Conservation (phyloP, 2,797 vertebrate species). For the Distichodus sexfasciatus region DNA sequence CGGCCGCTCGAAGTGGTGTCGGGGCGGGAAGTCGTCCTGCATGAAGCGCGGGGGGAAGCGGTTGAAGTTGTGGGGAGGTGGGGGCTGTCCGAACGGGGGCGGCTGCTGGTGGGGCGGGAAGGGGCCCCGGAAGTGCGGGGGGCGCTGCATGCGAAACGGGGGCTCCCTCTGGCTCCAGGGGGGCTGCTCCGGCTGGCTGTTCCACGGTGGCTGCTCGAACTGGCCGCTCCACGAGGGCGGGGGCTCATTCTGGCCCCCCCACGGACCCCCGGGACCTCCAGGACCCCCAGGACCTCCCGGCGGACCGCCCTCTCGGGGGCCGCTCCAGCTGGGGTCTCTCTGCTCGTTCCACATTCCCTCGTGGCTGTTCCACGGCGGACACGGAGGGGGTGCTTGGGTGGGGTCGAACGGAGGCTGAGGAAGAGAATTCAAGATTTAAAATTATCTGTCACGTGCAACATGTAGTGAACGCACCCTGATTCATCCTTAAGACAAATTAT, state of each 20-base stretch:
- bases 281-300: conserved; percentile 83
- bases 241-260: conserved; percentile 87
- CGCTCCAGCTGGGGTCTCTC: conserved; percentile 90
- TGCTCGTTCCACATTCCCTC: conserved; percentile 96
- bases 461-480: too few relatives aligned
- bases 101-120: conserved; percentile 97
- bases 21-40: conserved; percentile 95
- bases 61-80: conserved; percentile 88
- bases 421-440: not conserved
- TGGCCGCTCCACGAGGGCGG: conserved; percentile 88
- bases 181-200: conserved; percentile 90
- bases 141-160: conserved; percentile 93
- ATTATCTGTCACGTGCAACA: too few relatives aligned
- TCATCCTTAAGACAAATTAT: too few relatives aligned
- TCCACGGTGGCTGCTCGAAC: conserved; percentile 91
- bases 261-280: conserved; percentile 81
- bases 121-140: conserved; percentile 93
- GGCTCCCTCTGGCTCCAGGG: conserved; percentile 96
- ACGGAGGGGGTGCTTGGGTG: conserved; percentile 88
- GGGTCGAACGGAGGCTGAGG: conserved; percentile 70
- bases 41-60: conserved; percentile 96
- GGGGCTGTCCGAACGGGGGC: conserved; percentile 94
- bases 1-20: conserved; percentile 92
- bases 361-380: conserved; percentile 95
- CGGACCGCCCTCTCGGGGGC: conserved; percentile 79